Evolutionary conservation across 1,140 invertebrate species (phyloP).

Genomic region (Andrena cerasifolii): DNA sequence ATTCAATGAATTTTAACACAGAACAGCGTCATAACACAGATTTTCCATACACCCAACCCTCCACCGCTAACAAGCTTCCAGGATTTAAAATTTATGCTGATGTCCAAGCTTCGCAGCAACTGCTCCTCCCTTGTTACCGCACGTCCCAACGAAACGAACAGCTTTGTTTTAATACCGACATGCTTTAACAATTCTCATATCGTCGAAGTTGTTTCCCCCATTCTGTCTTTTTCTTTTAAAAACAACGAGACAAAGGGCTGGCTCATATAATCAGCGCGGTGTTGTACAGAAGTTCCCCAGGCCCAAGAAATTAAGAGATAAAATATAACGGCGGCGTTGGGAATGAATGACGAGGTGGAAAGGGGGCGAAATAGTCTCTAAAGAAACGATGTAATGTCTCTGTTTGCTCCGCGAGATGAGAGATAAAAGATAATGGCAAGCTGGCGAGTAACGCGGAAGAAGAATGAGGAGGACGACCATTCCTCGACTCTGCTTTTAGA

Average conservation of each 20-base stretch:
- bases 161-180: not conserved
- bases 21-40: no score
- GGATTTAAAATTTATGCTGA: not conserved
- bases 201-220: not conserved
- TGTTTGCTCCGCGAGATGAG: not conserved
- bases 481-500: conserved; percentile 65
- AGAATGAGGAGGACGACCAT: conserved; percentile 42
- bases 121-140: not conserved
- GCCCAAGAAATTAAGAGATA: conserved; percentile 9
- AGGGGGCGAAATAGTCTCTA: not conserved
- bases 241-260: not conserved
- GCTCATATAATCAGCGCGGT: not conserved
- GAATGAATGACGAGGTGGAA: not conserved
- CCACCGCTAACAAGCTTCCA: no score
- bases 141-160: not conserved
- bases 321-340: not conserved
- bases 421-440: conserved; percentile 5
- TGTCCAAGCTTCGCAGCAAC: no score
- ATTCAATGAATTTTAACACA: no score
- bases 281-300: not conserved
- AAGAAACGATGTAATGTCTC: not conserved
- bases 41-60: no score
- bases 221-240: not conserved
- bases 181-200: not conserved
- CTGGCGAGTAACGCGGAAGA: conserved; percentile 8